Percentiles rank a stretch among this genome's conserved stretches.
Conservation (phyloP, 1,140 invertebrate species). For the Panulirus ornatus region DNA sequence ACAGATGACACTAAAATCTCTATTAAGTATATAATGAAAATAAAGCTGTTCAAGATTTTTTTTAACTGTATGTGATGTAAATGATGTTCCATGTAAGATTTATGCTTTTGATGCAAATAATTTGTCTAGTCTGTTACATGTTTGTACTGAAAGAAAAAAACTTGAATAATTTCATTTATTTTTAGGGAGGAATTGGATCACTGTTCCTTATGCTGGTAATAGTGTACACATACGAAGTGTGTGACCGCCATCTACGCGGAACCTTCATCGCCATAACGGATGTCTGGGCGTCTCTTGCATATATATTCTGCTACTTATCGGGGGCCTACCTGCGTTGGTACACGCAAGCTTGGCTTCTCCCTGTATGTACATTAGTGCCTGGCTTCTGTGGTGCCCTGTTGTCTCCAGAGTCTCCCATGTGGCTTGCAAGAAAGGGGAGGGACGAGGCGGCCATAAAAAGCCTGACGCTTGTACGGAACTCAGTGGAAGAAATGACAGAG, state of each 20-base stretch:
- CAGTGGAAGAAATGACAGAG: neutral
- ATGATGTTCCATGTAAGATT: too few relatives aligned
- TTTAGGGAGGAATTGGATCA: neutral
- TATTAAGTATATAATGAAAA: too few relatives aligned
- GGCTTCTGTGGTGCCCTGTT: neutral
- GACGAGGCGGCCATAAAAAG: neutral
- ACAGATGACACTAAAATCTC: too few relatives aligned
- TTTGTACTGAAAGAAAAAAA: too few relatives aligned
- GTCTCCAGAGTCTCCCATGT: slow-evolving; percentile 1
- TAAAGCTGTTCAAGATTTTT: too few relatives aligned
- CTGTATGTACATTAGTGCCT: neutral
- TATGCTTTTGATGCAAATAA: too few relatives aligned
- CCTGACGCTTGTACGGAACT: neutral
- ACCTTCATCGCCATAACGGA: neutral
- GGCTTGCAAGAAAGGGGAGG: neutral
- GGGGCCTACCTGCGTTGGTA: neutral
- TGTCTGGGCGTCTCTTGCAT: neutral
- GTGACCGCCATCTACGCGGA: neutral
- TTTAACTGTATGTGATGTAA: too few relatives aligned
- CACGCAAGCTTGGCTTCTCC: neutral
- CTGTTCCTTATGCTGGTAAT: neutral
- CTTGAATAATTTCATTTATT: too few relatives aligned
- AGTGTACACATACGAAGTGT: slow-evolving; percentile 3
- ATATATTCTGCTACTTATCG: neutral
- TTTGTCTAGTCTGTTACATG: too few relatives aligned